Conservation (phyloP, 2,888 invertebrate species). For the Heliconius aoede region DNA sequence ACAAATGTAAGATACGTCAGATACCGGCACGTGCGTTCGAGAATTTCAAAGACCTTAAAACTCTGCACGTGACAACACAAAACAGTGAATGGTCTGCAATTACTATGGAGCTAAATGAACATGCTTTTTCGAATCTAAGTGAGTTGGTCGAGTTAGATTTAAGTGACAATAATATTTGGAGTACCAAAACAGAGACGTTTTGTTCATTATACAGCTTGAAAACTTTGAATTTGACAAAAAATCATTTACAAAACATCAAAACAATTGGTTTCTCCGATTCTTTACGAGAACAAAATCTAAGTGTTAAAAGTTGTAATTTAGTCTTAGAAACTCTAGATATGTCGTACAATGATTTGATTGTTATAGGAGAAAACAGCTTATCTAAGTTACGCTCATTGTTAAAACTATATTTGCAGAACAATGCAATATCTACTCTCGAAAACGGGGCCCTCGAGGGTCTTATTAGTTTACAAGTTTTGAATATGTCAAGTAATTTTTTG, state of each 20-base stretch:
- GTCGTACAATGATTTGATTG: slow-evolving; percentile 88
- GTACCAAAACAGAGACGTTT: slow-evolving; percentile 87
- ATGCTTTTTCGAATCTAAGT: slow-evolving; percentile 87
- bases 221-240: slow-evolving; percentile 88
- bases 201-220: slow-evolving; percentile 88
- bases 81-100: slow-evolving; percentile 92
- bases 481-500: slow-evolving; percentile 91
- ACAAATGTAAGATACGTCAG: slow-evolving; percentile 90
- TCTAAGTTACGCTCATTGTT: slow-evolving; percentile 87
- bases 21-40: slow-evolving; percentile 88
- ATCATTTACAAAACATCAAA: slow-evolving; percentile 90
- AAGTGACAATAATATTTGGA: slow-evolving; percentile 91
- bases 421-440: slow-evolving; percentile 88
- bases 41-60: slow-evolving; percentile 86
- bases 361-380: slow-evolving; percentile 87
- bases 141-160: slow-evolving; percentile 88
- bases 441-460: slow-evolving; percentile 89
- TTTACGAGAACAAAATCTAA: slow-evolving; percentile 82
- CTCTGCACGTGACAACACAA: slow-evolving; percentile 87
- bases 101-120: slow-evolving; percentile 88
- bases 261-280: slow-evolving; percentile 90
- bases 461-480: slow-evolving; percentile 86
- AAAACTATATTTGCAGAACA: slow-evolving; percentile 88
- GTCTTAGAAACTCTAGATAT: slow-evolving; percentile 88
- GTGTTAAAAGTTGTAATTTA: slow-evolving; percentile 87